phyloP scores from a whole-genome alignment of 2,888 invertebrate genomes.

The Nemapogon koenigi region DNA sequence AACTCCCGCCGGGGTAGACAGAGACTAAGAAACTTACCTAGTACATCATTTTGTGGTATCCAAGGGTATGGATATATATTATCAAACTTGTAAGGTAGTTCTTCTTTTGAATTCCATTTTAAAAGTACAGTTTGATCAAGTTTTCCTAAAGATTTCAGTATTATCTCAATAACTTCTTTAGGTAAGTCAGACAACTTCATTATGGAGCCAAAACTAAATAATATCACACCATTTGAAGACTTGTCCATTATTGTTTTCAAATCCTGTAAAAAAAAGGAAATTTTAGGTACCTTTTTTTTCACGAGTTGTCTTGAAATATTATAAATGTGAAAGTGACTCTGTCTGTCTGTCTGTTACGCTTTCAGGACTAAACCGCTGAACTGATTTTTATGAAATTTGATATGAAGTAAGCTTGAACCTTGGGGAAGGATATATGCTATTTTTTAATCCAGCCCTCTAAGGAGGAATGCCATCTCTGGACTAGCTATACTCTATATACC shows the following conservation, averaged over 20 bases:
- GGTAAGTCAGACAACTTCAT: slow-evolving; percentile 44
- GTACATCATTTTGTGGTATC: slow-evolving; percentile 63
- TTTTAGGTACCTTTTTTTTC: background rate
- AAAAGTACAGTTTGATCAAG: slow-evolving; percentile 45
- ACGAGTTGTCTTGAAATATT: background rate
- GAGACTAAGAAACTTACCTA: no score
- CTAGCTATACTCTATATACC: no score
- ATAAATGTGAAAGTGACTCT: no score
- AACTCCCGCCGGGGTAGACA: no score
- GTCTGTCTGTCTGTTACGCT: no score
- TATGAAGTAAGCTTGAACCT: no score
- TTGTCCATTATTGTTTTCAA: slow-evolving; percentile 9
- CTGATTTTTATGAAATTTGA: no score
- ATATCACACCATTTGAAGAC: slow-evolving; percentile 36
- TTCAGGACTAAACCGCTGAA: no score
- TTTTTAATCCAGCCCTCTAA: no score
- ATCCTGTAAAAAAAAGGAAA: slow-evolving; percentile 10
- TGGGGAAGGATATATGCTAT: no score
- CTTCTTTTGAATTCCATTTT: slow-evolving; percentile 47
- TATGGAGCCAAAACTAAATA: slow-evolving; percentile 53
- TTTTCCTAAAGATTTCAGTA: slow-evolving; percentile 38
- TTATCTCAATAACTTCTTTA: slow-evolving; percentile 28
- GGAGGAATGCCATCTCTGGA: no score
- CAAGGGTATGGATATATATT: slow-evolving; percentile 56
- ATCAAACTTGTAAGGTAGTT: slow-evolving; percentile 33